Percentiles rank a stretch among this genome's conserved stretches.
These are phyloP conservation scores for Meiosimyza platycephala DNA, from an alignment of 2,888 invertebrate genomes.

Conservation along the genomic window DNA sequence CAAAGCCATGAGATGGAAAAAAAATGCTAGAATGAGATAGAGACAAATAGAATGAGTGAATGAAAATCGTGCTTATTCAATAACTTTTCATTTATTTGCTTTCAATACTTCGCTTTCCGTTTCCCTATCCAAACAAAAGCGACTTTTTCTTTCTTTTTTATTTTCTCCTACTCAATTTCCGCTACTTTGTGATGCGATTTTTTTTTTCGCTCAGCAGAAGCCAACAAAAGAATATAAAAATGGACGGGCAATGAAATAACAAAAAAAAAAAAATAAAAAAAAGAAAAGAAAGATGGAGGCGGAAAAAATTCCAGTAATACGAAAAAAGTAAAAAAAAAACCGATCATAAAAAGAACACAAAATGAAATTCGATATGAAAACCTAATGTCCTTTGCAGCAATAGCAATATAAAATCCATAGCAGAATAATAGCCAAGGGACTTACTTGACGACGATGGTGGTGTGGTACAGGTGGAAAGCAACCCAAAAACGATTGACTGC, in stretches of 20 bases:
- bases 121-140: background rate
- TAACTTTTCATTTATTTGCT: conserved; percentile 33
- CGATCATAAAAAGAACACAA: background rate
- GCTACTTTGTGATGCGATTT: conserved; percentile 11
- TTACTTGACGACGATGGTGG: too few species aligned
- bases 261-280: background rate
- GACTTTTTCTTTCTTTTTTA: background rate
- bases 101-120: conserved; percentile 4
- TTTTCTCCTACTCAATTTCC: conserved; percentile 24
- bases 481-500: conserved; percentile 28
- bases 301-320: too few species aligned
- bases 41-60: conserved; percentile 2
- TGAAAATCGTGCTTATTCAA: conserved; percentile 27
- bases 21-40: background rate
- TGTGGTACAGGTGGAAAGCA: too few species aligned
- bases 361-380: conserved; percentile 30
- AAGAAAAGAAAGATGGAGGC: too few species aligned
- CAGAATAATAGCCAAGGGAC: too few species aligned
- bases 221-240: background rate
- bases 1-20: too few species aligned
- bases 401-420: too few species aligned
- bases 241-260: background rate
- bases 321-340: too few species aligned
- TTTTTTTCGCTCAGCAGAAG: background rate
- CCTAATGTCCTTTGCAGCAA: conserved; percentile 19